Percentiles rank a stretch among this genome's conserved stretches.
Evolutionary conservation across 2,888 invertebrate genomes (phyloP).

Genomic region (Palloptera scutellata): DNA sequence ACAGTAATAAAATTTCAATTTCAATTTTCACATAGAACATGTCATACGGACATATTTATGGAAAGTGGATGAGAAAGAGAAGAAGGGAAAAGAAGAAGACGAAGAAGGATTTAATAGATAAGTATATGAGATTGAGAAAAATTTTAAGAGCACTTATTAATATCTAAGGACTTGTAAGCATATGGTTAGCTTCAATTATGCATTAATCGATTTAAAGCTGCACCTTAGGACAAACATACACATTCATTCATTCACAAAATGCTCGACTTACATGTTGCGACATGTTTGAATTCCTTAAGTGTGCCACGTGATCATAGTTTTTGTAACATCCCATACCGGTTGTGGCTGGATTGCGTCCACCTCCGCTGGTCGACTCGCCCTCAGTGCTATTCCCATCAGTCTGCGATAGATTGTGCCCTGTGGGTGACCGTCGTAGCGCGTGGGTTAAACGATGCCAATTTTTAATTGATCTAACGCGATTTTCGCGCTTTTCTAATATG

Average conservation of each 20-base stretch:
- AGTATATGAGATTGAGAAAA: too few relatives aligned
- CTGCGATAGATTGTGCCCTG: conserved; percentile 93
- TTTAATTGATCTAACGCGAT: conserved; percentile 64
- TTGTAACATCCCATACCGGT: conserved; percentile 80
- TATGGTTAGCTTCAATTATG: neutral
- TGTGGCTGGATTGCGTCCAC: conserved; percentile 72
- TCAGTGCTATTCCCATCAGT: conserved; percentile 84
- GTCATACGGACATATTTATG: neutral
- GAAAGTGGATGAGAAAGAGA: conserved; percentile 8
- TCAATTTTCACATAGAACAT: conserved; percentile 4
- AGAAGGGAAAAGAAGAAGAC: conserved; percentile 2
- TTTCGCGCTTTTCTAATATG: conserved; percentile 63
- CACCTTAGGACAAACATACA: conserved; percentile 4
- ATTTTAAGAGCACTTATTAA: neutral
- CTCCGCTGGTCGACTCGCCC: conserved; percentile 67
- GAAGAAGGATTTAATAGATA: neutral
- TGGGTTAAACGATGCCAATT: conserved; percentile 66
- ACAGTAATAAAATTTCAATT: too few relatives aligned
- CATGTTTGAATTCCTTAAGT: conserved; percentile 59
- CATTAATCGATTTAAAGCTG: neutral
- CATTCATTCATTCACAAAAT: neutral
- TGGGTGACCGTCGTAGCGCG: conserved; percentile 65
- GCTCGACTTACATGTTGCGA: conserved; percentile 38
- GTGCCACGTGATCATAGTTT: conserved; percentile 76
- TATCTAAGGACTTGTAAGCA: neutral